These are phyloP conservation scores for Harpagus bidentatus DNA, from an alignment of 2,113 vertebrate genomes.

Conservation along the genomic window DNA sequence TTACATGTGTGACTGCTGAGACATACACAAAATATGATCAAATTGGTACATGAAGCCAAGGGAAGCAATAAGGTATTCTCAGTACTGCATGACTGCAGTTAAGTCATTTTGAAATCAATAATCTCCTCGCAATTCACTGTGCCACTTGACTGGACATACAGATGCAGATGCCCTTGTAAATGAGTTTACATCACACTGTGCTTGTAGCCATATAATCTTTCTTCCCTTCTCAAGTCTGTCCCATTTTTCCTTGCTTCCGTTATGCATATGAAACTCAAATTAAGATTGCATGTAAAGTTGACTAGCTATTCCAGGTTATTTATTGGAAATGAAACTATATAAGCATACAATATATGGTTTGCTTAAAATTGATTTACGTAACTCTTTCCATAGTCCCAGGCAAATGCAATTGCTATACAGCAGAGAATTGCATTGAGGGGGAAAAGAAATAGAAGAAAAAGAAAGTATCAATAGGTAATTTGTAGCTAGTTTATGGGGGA, in stretches of 20 bases:
- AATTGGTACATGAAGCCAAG: slow-evolving; percentile 32
- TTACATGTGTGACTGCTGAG: slow-evolving; percentile 10
- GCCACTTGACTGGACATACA: slow-evolving; percentile 63
- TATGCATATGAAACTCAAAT: slow-evolving; percentile 56
- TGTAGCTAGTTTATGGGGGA: not conserved
- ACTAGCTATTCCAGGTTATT: slow-evolving; percentile 55
- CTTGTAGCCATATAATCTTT: slow-evolving; percentile 57
- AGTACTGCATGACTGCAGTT: slow-evolving; percentile 51
- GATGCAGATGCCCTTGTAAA: slow-evolving; percentile 59
- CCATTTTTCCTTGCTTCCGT: slow-evolving; percentile 32
- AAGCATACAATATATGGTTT: slow-evolving; percentile 50
- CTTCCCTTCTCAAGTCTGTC: slow-evolving; percentile 13
- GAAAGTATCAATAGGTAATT: not conserved
- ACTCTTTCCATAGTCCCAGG: not conserved
- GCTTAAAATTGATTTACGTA: slow-evolving; percentile 56
- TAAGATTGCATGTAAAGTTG: slow-evolving; percentile 56
- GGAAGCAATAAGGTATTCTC: slow-evolving; percentile 37
- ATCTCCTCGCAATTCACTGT: slow-evolving; percentile 45
- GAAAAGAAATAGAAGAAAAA: not conserved
- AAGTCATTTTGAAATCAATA: slow-evolving; percentile 64
- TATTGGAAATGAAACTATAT: slow-evolving; percentile 59
- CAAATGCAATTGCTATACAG: not conserved
- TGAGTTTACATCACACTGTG: slow-evolving; percentile 35
- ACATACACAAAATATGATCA: slow-evolving; percentile 39
- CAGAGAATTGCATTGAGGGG: not conserved